Base-by-base conservation (phyloP, 2,113 vertebrate genomes). In the Sturnus vulgaris region DNA sequence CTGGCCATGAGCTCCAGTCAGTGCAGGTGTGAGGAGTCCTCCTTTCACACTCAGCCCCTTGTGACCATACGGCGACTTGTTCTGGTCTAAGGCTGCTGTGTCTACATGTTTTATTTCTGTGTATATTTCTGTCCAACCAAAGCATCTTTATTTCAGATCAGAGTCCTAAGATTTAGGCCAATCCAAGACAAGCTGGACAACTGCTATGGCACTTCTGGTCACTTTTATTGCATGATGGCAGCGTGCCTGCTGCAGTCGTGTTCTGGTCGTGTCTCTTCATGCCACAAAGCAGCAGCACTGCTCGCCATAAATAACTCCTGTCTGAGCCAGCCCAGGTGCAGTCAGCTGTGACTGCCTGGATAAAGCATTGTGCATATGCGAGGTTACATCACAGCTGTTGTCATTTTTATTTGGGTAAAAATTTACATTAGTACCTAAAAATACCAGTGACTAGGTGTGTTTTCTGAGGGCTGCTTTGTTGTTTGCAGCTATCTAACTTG, bases 241-340 rank as follows among this genome's bases (percentile, higher is more conserved):
- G 66, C 0, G 0, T 50, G 42, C 75, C 57, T 65, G 42, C 73
- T 47, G 39, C 78, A 3, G 1, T 68, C 3, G 0, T 18, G 50
- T 61, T 82, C 57, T 73, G 68, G 28, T 44, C 0, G 0, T 52
- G 39, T 70, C 56, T 56, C 21, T 80, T 89, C 33, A 4, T 59
- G 57, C 31, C 39, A 81, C 44, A 44, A 39, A 86, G 65, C 82
- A 92, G 85, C 37, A 63, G 4, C 1, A 1, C 68, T 63, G 76
- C 75, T 78, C 4, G 12, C 79, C 47, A 30, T 83, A 88, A 95
- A 83, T 93, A 92, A 49, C 82, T 88, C 11, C 39, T 57, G 49
- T 42, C 68, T 68, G 49, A 93, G 87, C 31, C 50, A 72, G 66
- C 44, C 87, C 90, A 88, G 92, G 87, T 95, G 88, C 82, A 42